These are phyloP conservation scores for Drosophila pseudotakahashii DNA, from an alignment of 2,888 invertebrate genomes.

Conservation along the genomic window DNA sequence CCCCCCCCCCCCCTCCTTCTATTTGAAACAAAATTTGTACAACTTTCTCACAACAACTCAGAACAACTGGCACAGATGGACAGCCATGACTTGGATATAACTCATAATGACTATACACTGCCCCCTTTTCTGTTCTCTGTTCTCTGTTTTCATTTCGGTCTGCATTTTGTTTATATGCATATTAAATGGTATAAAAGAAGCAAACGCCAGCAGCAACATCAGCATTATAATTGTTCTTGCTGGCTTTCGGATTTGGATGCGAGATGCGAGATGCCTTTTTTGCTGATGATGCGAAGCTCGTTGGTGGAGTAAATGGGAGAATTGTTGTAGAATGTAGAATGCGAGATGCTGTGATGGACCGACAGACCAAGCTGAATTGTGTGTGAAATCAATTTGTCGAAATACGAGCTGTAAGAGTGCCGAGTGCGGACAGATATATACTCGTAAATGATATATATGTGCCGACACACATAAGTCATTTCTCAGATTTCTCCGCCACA, in stretches of 20 bases:
- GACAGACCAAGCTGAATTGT: constrained; percentile 16
- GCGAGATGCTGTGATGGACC: constrained; percentile 4
- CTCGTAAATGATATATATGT: constrained; percentile 48
- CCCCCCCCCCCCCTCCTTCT: background rate
- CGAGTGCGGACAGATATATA: constrained; percentile 52
- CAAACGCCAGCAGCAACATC: constrained; percentile 61
- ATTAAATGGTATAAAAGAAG: constrained; percentile 71
- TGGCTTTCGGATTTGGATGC: background rate
- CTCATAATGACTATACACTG: constrained; percentile 32
- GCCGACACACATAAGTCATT: constrained; percentile 40
- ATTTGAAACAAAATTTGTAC: constrained; percentile 2
- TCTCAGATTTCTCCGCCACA: constrained; percentile 14
- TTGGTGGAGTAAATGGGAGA: constrained; percentile 34
- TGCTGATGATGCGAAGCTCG: constrained; percentile 44
- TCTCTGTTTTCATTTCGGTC: constrained; percentile 20
- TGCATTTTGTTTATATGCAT: constrained; percentile 70
- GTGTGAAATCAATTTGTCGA: constrained; percentile 78
- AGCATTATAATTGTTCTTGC: constrained; percentile 44
- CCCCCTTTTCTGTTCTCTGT: constrained; percentile 16
- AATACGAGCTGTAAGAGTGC: constrained; percentile 53
- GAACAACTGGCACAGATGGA: constrained; percentile 24
- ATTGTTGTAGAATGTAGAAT: constrained; percentile 8
- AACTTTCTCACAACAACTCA: constrained; percentile 22
- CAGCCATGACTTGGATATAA: constrained; percentile 42
- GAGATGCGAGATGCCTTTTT: constrained; percentile 4